Base-by-base conservation (phyloP, 2,113 vertebrate genomes). In the Elgaria multicarinata region DNA sequence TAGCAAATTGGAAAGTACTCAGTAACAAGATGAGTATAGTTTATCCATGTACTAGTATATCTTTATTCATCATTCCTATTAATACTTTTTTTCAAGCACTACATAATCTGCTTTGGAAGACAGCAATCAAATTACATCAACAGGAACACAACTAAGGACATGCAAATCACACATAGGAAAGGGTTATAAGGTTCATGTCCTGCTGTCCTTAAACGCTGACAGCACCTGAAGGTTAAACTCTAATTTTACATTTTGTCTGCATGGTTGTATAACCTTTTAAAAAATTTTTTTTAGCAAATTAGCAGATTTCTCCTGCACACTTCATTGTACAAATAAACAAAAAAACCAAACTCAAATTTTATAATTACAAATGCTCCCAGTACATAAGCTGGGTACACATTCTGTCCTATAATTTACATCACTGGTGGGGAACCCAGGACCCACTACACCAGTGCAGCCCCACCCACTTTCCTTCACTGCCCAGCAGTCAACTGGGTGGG, bases 141-240 rank as follows among this genome's bases (percentile, higher is more conserved):
- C 46, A 69, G 24, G 33, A 7, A 81, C 28, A 74, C 67, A 72
- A 33, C 22, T 28, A 75, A 83, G 71, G 44, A 66, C 58, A 66
- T 53, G 31, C 26, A 83, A 50, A 39, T 67, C 58, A 46, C 39
- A 89, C 55, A 20, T 72, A 53, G 66, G 77, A 81, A 81, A 71
- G 26, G 31, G 50, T 72, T 75, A 46, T 33, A 83, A 22, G 53
- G 22, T 74, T 72, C 36, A 74, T n/a, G 55, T 33, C n/a, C n/a
- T 74, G 18, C 20, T 83, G 42, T 76, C 50, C 50, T 66, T 90
- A 24, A 86, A 50, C 86, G 20, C 33, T 72, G 53, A 6, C 2
- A 88, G 2, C 18, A 72, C 12, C 80, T 82, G 46, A 74, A 91
- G 81, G 71, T 44, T 79, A 87, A 87, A 92, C 28, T 7, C 39